Base-by-base conservation (phyloP, 2,113 vertebrate species). In the Natator depressus region DNA sequence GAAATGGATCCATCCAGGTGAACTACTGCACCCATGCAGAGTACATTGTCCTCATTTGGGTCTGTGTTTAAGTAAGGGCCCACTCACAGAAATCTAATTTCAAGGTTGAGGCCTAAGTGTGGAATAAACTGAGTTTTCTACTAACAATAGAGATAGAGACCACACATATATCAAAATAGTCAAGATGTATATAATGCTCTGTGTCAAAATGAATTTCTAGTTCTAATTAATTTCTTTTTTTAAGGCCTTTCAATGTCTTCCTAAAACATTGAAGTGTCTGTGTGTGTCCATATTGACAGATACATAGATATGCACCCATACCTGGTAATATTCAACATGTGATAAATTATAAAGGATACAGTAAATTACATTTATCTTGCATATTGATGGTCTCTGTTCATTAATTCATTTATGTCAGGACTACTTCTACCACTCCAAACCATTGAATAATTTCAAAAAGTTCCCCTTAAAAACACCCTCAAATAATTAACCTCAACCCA, bases 271-370 rank as follows among this genome's bases (percentile, higher is more conserved):
- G 75, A 69, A 6, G 78, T 57, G n/a, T 69, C 55, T 8, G 1
- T 49, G 11, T 22, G n/a, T 1, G 5, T 87, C 93, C 62, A n/a
- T 59, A 6, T 49, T 91, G 38, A 50, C 24, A 88, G 54, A 4
- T 57, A 79, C 82, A 46, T 49, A 87, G 75, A 85, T 17, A 9
- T 24, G 12, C 57, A 94, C 53, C 5, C 50, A 51, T 51, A 8
- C 1, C n/a, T 82, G 25, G 29, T 38, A 82, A 31, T 50, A 57
- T 12, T n/a, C 0, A 0, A 4, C 17, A 20, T 46, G 22, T 47
- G 24, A 25, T 76, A 46, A 76, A 46, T 24, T 87, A 35, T 76
- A 85, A 57, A 75, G 12, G 84, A 79, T 10, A 8, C 3, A 78
- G 42, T 31, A 90, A 50, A 55, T 0, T 46, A 2, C 4, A 49